Conservation (phyloP, 2,797 vertebrate genomes). For the Tympanoctomys barrerae region DNA sequence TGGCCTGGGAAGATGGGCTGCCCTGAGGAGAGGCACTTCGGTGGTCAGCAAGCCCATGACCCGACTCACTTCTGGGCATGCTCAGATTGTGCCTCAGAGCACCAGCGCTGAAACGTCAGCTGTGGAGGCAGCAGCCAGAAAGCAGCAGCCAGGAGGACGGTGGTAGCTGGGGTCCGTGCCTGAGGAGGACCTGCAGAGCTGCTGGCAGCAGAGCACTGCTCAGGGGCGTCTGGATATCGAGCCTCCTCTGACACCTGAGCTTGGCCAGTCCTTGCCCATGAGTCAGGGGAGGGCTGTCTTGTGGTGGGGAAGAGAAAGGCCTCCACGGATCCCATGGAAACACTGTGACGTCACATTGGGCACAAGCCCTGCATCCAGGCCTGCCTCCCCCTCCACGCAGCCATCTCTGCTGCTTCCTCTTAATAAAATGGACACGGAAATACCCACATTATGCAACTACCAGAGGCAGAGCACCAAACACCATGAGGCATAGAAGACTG, state of each 20-base stretch:
- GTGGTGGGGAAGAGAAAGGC: no score
- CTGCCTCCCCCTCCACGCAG: no score
- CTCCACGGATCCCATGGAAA: no score
- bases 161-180: background rate
- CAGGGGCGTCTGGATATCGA: background rate
- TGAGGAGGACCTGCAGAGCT: no score
- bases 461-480: background rate
- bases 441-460: background rate
- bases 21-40: background rate
- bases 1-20: background rate
- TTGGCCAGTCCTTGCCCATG: background rate
- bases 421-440: background rate
- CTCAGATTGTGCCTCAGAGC: background rate
- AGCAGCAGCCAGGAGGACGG: no score
- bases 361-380: rapidly evolving
- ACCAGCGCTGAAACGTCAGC: background rate
- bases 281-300: no score
- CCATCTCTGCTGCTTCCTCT: background rate
- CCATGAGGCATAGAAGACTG: background rate
- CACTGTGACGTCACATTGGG: background rate
- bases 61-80: background rate
- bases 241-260: no score
- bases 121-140: background rate
- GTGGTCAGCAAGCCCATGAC: background rate
- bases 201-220: background rate